phyloP scores from a whole-genome alignment of 2,888 invertebrate species.

The Isoperla grammatica region DNA sequence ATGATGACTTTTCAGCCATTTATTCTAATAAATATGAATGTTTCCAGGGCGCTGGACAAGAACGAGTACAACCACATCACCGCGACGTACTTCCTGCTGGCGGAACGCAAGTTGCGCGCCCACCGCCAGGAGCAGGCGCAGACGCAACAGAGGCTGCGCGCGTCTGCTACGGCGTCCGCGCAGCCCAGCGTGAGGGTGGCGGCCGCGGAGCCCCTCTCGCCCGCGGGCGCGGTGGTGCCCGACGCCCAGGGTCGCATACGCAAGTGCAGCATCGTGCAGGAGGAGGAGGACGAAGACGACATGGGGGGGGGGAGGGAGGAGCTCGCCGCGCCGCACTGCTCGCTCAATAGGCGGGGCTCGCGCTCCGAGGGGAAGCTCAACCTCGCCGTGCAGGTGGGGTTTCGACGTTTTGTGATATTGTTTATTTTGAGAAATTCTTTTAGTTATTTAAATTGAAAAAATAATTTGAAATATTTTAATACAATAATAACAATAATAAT shows the following conservation, averaged over 20 bases:
- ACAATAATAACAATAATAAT: no score
- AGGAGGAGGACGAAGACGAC: constrained; percentile 84
- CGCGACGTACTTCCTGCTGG: constrained; percentile 94
- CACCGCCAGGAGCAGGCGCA: constrained; percentile 60
- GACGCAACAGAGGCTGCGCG: constrained; percentile 42
- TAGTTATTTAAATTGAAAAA: no score
- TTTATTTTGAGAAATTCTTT: no score
- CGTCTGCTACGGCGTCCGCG: neutral
- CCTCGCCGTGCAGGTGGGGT: constrained; percentile 55
- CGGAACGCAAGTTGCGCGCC: constrained; percentile 82
- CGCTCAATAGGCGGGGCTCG: constrained; percentile 63
- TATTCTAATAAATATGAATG: no score
- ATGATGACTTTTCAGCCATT: no score
- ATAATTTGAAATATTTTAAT: no score
- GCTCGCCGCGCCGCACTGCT: constrained; percentile 45
- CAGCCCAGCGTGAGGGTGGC: constrained; percentile 36
- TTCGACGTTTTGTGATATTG: no score
- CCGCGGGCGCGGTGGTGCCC: constrained; percentile 50
- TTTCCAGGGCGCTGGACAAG: constrained; percentile 75
- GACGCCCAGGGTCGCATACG: constrained; percentile 56
- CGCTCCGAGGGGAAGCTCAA: constrained; percentile 76
- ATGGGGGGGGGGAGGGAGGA: constrained; percentile 52
- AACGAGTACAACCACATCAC: constrained; percentile 98
- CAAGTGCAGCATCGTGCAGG: constrained; percentile 88
- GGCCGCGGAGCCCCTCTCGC: constrained; percentile 39